A percentile compares a stretch with the other conserved stretches of the same genome.
phyloP scores from a whole-genome alignment of 2,797 vertebrate species.

The Sandelia bainsii region DNA sequence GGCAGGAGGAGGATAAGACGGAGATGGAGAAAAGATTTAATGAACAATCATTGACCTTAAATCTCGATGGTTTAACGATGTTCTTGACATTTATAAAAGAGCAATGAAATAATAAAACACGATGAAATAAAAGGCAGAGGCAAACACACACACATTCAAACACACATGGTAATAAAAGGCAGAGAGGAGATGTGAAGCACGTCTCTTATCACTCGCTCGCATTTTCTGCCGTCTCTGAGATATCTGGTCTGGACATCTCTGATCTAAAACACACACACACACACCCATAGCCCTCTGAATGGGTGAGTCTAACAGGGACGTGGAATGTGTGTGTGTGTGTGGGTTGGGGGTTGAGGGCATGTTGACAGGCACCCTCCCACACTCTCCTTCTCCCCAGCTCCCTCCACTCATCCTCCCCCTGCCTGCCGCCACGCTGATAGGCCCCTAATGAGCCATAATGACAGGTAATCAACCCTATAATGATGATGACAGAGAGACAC shows the following conservation, averaged over 20 bases:
- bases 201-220: constrained; percentile 36
- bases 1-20: background rate
- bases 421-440: constrained; percentile 79
- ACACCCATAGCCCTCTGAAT: constrained; percentile 10
- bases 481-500: constrained; percentile 78
- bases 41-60: constrained; percentile 28
- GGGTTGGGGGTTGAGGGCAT: constrained; percentile 10
- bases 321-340: constrained; percentile 16
- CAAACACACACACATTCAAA: constrained; percentile 13
- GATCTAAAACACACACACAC: constrained; percentile 12
- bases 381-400: constrained; percentile 28
- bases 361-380: constrained; percentile 70
- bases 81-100: constrained; percentile 52
- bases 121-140: background rate
- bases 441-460: constrained; percentile 83
- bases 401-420: constrained; percentile 33
- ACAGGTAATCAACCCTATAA: constrained; percentile 83
- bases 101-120: constrained; percentile 42
- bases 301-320: constrained; percentile 11
- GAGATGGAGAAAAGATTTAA: constrained; percentile 16
- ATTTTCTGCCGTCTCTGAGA: constrained; percentile 8
- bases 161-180: constrained; percentile 18
- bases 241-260: constrained; percentile 44
- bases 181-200: constrained; percentile 22
- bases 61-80: constrained; percentile 37